phyloP scores from a whole-genome alignment of 2,888 invertebrate genomes.

The Acanthoscelides obtectus region DNA sequence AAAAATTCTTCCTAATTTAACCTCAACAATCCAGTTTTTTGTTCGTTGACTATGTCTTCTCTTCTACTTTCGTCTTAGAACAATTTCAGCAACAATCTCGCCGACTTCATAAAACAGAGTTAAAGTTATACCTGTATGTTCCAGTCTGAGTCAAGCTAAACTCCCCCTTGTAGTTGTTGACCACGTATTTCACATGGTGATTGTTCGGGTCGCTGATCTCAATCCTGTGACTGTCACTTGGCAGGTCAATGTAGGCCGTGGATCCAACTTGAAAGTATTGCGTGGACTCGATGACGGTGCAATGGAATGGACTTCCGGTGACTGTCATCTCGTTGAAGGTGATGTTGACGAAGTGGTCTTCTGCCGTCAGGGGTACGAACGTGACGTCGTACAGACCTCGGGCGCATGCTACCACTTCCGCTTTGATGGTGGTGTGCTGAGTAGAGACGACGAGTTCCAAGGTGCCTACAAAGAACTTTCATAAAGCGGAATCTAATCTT shows the following conservation, averaged over 20 bases:
- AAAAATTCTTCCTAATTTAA: no score
- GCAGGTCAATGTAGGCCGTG: conserved; percentile 54
- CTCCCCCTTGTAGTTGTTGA: conserved; percentile 44
- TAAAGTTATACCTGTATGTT: conserved; percentile 33
- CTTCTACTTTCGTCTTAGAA: no score
- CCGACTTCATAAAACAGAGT: not conserved
- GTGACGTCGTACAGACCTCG: conserved; percentile 90
- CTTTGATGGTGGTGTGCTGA: conserved; percentile 79
- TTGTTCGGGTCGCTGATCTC: conserved; percentile 65
- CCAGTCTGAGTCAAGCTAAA: conserved; percentile 58
- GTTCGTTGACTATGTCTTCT: no score
- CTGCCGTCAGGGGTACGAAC: conserved; percentile 84
- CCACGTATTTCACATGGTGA: conserved; percentile 46
- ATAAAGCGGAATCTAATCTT: no score
- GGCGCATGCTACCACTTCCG: conserved; percentile 80
- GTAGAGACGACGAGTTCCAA: conserved; percentile 89
- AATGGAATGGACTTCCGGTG: conserved; percentile 86
- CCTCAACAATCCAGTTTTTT: no score
- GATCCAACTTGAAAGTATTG: conserved; percentile 68
- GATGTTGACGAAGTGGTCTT: conserved; percentile 87
- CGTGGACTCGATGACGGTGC: conserved; percentile 61
- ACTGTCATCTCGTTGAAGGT: conserved; percentile 92
- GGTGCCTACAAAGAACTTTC: no score
- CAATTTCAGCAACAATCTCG: no score
- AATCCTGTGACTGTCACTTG: conserved; percentile 58